Evolutionary conservation across 2,888 invertebrate species (phyloP).

Genomic region (Dysmachus trigonus): DNA sequence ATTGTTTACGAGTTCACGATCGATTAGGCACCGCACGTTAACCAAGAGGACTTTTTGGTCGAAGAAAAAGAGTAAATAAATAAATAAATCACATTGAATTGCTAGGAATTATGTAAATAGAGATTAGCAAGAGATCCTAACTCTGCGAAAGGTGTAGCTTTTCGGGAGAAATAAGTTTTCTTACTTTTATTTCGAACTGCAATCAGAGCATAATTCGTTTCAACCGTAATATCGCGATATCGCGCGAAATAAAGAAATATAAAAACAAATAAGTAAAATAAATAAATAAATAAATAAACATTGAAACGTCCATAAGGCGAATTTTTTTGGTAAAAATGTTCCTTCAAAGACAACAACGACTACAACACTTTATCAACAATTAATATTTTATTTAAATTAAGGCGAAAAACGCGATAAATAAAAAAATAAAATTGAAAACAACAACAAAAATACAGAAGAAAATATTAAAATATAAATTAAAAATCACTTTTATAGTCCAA

Average conservation of each 20-base stretch:
- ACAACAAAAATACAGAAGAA: not conserved
- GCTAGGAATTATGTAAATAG: slow-evolving; percentile 34
- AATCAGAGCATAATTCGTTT: slow-evolving; percentile 17
- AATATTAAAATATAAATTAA: not conserved
- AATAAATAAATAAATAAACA: not conserved
- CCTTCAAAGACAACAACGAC: slow-evolving; percentile 36
- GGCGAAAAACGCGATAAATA: not conserved
- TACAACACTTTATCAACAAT: slow-evolving; percentile 4
- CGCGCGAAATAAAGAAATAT: not conserved
- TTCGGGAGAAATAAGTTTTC: slow-evolving; percentile 31
- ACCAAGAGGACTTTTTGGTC: slow-evolving; percentile 10
- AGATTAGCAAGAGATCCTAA: not conserved
- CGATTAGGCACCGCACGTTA: not conserved
- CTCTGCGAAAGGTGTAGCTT: not conserved
- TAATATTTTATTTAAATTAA: not conserved
- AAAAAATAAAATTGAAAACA: not conserved
- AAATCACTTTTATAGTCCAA: slow-evolving; percentile 2
- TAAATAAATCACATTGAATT: not conserved
- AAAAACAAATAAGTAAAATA: not conserved
- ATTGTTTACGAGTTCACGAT: slow-evolving; percentile 22
- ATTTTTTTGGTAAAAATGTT: slow-evolving; percentile 32
- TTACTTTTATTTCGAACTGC: slow-evolving; percentile 37
- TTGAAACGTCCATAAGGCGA: not conserved
- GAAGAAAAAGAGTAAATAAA: not conserved
- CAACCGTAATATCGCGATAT: not conserved